A percentile compares a stretch with the other conserved stretches of the same genome.
phyloP scores from a whole-genome alignment of 2,797 vertebrate genomes.

The Neosalanx taihuensis region DNA sequence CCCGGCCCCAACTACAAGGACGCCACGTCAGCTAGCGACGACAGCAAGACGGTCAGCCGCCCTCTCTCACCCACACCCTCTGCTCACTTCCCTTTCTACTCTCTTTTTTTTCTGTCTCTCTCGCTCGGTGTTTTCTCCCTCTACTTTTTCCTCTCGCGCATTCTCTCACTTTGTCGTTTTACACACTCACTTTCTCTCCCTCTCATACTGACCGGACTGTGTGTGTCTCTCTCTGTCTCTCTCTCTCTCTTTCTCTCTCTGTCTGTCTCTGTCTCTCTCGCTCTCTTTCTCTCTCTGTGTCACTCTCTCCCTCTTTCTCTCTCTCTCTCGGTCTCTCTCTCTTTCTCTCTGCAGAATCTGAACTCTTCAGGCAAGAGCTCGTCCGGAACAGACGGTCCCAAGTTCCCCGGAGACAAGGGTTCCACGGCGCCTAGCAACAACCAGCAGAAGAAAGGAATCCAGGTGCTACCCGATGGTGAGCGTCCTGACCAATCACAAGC shows the following conservation, averaged over 20 bases:
- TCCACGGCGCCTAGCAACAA: conserved; percentile 98
- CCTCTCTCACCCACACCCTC: neutral
- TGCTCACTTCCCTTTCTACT: neutral
- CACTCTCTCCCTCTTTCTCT: neutral
- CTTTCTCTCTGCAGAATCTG: neutral
- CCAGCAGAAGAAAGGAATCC: conserved; percentile 99
- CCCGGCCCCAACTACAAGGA: conserved; percentile 98
- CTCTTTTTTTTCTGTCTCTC: neutral
- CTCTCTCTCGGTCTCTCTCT: neutral
- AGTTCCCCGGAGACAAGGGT: conserved; percentile 98
- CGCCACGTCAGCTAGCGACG: conserved; percentile 89
- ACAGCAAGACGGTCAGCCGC: conserved; percentile 90
- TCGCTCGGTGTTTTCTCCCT: neutral
- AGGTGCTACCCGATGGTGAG: conserved; percentile 99
- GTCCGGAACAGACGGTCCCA: conserved; percentile 95
- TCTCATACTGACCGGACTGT: neutral
- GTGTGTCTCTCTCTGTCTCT: neutral
- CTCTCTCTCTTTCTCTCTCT: neutral
- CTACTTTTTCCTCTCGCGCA: neutral
- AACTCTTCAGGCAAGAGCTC: conserved; percentile 82
- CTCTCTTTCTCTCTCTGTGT: neutral
- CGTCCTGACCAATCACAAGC: conserved; percentile 55
- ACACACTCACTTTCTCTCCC: conserved; percentile 14
- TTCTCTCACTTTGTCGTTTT: neutral
- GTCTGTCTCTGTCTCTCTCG: too few species aligned